phyloP scores from a whole-genome alignment of 2,888 invertebrate genomes.

The Endomychus coccineus region DNA sequence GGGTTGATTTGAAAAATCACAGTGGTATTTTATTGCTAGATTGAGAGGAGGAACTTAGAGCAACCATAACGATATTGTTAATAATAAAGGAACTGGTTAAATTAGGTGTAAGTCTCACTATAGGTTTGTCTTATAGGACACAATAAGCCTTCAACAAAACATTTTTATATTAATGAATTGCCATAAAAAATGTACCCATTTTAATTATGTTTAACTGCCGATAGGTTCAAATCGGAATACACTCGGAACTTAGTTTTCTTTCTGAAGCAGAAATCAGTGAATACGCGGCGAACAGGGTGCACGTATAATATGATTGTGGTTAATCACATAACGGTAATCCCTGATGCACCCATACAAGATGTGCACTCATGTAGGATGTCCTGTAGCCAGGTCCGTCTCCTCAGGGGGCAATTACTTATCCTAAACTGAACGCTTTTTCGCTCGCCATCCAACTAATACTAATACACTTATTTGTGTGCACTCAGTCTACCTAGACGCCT shows the following conservation, averaged over 20 bases:
- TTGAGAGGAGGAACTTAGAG: no score
- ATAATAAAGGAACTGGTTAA: no score
- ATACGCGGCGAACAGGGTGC: slow-evolving; percentile 13
- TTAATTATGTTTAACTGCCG: no score
- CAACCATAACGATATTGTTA: no score
- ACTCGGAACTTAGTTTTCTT: slow-evolving; percentile 12
- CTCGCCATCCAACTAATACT: slow-evolving; percentile 39
- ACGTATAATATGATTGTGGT: slow-evolving; percentile 43
- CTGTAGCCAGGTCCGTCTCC: slow-evolving; percentile 29
- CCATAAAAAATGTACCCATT: no score
- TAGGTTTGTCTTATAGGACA: no score
- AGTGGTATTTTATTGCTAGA: no score
- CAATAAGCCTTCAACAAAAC: no score
- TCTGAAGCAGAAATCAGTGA: neutral
- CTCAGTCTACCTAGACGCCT: slow-evolving; percentile 21
- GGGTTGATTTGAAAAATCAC: no score
- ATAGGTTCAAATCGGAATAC: no score
- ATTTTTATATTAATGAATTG: no score
- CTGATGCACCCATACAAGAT: slow-evolving; percentile 41
- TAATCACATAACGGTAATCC: slow-evolving; percentile 43
- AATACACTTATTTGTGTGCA: slow-evolving; percentile 37
- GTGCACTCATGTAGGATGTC: slow-evolving; percentile 29
- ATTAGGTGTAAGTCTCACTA: no score
- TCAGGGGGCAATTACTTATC: slow-evolving; percentile 43
- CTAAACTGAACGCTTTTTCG: slow-evolving; percentile 43